A percentile compares a stretch with the other conserved stretches of the same genome.
These are phyloP conservation scores for Lordiphosa fenestrarum DNA, from an alignment of 2,888 invertebrate genomes.

Conservation along the genomic window DNA sequence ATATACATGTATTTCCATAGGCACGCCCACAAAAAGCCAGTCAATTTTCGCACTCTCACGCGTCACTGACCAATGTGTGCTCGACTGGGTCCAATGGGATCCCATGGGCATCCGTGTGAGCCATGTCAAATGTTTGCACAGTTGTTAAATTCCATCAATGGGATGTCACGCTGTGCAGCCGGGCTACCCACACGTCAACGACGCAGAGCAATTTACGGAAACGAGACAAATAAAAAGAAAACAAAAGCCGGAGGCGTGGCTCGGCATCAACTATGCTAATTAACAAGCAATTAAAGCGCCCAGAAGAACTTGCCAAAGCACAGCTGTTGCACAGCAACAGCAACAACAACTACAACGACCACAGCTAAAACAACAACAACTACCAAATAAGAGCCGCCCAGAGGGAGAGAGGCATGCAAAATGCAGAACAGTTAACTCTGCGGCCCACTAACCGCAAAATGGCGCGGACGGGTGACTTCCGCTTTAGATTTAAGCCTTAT, in stretches of 20 bases:
- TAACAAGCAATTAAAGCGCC: conserved; percentile 62
- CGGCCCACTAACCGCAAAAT: conserved; percentile 42
- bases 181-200: conserved; percentile 14
- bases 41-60: conserved; percentile 63
- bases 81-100: conserved; percentile 5
- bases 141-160: conserved; percentile 66
- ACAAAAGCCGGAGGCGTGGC: conserved; percentile 23
- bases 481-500: conserved; percentile 31
- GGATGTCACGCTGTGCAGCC: conserved; percentile 32
- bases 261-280: conserved; percentile 56
- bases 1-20: conserved; percentile 1
- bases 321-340: conserved; percentile 50
- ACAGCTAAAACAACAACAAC: conserved; percentile 1
- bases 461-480: conserved; percentile 46
- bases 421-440: conserved; percentile 43
- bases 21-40: conserved; percentile 45
- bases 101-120: conserved; percentile 20
- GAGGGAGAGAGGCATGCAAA: conserved; percentile 16
- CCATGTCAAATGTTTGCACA: conserved; percentile 67
- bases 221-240: conserved; percentile 3
- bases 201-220: conserved; percentile 12
- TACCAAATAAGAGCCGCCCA: conserved; percentile 7
- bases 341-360: conserved; percentile 21
- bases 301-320: conserved; percentile 50
- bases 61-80: conserved; percentile 60